phyloP scores from a whole-genome alignment of 2,113 vertebrate species.

The zebrafish (Danio rerio) region GRCz12tu NC_133176.1:58005501-58006000 shows the following conservation, averaged over 20 bases:
- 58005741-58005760: background rate
- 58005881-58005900: background rate
- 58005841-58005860: background rate
- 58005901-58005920: background rate
- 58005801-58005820: constrained; percentile 21
- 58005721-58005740: background rate
- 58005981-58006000: background rate
- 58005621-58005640: constrained; percentile 4
- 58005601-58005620: background rate
- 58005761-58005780: background rate
- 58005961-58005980: background rate
- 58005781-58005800: background rate
- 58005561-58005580: background rate
- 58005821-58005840: background rate
- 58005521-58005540: background rate
- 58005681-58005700: background rate
- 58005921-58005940: background rate
- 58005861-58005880: background rate
- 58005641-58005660: background rate
- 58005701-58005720: background rate
- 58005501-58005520: background rate
- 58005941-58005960: too few species aligned
- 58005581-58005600: background rate
- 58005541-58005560: background rate
- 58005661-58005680: constrained; percentile 18